Evolutionary conservation across 1,140 invertebrate genomes (phyloP).

Genomic region (Centruroides sculpturatus): DNA sequence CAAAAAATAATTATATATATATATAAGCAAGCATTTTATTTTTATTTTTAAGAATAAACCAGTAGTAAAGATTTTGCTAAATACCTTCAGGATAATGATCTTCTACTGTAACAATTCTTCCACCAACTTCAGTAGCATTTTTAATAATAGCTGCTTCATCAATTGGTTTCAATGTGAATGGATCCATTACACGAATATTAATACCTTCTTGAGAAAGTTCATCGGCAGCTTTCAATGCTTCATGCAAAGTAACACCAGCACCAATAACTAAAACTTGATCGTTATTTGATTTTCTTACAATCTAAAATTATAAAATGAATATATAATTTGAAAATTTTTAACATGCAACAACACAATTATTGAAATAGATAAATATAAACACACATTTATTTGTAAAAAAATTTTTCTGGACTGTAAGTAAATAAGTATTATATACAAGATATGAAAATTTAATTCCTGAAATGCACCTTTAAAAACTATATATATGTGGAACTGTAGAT

Average conservation of each 20-base stretch:
- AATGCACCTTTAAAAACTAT: too few relatives aligned
- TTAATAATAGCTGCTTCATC: constrained; percentile 60
- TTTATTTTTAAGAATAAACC: background rate
- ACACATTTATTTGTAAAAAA: too few relatives aligned
- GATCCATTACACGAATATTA: constrained; percentile 69
- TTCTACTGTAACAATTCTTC: constrained; percentile 80
- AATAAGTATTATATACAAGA: too few relatives aligned
- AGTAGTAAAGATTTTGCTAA: background rate
- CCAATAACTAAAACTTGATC: constrained; percentile 77
- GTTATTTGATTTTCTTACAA: constrained; percentile 53
- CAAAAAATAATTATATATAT: background rate
- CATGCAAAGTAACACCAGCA: constrained; percentile 82
- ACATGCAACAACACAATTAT: too few relatives aligned
- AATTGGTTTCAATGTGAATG: constrained; percentile 91
- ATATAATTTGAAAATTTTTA: background rate
- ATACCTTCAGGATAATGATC: constrained; percentile 89
- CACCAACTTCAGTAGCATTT: constrained; percentile 63
- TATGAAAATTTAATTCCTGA: too few relatives aligned
- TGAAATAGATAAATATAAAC: too few relatives aligned
- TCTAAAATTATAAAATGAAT: constrained; percentile 19
- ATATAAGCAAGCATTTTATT: background rate
- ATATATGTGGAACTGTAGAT: too few relatives aligned
- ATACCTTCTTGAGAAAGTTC: constrained; percentile 47
- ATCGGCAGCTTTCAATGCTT: constrained; percentile 73
- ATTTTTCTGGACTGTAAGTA: too few relatives aligned